Base-by-base conservation (phyloP, 2,113 vertebrate genomes). In the Pelecanoides urinatrix region DNA sequence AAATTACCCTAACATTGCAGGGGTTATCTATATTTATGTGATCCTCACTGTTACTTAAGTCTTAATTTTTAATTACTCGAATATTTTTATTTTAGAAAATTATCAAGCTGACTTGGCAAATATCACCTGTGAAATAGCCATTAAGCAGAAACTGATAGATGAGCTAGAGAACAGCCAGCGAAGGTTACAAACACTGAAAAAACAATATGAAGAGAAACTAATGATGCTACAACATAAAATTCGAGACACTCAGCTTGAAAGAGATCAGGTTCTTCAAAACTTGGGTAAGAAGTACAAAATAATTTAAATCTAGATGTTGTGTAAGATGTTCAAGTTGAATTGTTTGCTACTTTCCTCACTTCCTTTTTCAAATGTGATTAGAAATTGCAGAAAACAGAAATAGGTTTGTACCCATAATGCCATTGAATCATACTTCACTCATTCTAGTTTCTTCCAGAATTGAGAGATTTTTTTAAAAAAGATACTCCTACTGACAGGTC, bases 91-190 rank as follows among this genome's bases (percentile, higher is more conserved):
- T 95, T 92, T 89, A 99, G 99, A 99, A 63, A 99, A 98, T 92
- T 99, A 99, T 93, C 99, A 99, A 85, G 99, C 99, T 13, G 99
- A 99, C 97, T 96, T 99, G 97, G 99, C 99, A 94, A 99, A 99
- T 95, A 99, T 99, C 97, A 99, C 99, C 34, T 99, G 99, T 96
- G 99, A 99, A 98, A 99, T 99, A 96, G 99, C 99, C 88, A 99
- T 99, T 96, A 99, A 99, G 97, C 99, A 99, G 97, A 99, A 99
- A 94, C 98, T 99, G 91, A 99, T 99, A 61, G 99, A 99, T 87
- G 99, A 99, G 93, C 98, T 99, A 63, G 99, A 99, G 97, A 99
- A 99, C 97, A 99, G 99, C 97, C 99, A 99, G 97, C 97, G 99
- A 76, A 98, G 99, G 34, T 97, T 99, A 65, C 99, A 99, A 95